Conservation (phyloP, 2,113 vertebrate genomes). For the Naja naja region DNA sequence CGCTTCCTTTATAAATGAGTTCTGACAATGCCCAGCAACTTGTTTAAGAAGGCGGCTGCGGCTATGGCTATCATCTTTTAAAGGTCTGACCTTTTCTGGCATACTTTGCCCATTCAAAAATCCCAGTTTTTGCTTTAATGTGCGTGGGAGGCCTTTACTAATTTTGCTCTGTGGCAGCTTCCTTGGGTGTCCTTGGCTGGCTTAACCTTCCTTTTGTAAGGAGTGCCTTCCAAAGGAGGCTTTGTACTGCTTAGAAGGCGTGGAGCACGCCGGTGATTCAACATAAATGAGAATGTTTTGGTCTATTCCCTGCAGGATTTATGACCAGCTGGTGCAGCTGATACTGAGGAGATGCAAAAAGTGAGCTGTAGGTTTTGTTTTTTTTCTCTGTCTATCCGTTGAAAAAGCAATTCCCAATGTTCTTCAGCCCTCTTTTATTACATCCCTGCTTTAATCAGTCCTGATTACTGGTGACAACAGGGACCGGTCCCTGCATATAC, state of each 20-base stretch:
- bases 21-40: not conserved
- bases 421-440: not conserved
- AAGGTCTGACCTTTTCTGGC: not conserved
- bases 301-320: conserved; percentile 10
- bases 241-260: not conserved
- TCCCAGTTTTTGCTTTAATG: not conserved
- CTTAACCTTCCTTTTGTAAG: not conserved
- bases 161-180: not conserved
- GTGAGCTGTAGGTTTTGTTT: not conserved
- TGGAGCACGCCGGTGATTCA: not conserved
- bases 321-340: not conserved
- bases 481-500: not conserved
- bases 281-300: conserved; percentile 2
- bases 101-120: not conserved
- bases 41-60: not conserved
- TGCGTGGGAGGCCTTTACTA: not conserved
- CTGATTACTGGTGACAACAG: not conserved
- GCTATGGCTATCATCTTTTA: not conserved
- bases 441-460: not conserved
- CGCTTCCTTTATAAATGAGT: not conserved
- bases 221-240: not conserved
- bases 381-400: not conserved
- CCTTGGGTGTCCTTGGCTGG: not conserved
- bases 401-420: not conserved
- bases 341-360: not conserved